Evolutionary conservation across 53 echinoderm and acorn worm genomes (phyloP), one percentile per base, ranked within the genome.

Genomic region (Temnopleurus reevesii): DNA sequence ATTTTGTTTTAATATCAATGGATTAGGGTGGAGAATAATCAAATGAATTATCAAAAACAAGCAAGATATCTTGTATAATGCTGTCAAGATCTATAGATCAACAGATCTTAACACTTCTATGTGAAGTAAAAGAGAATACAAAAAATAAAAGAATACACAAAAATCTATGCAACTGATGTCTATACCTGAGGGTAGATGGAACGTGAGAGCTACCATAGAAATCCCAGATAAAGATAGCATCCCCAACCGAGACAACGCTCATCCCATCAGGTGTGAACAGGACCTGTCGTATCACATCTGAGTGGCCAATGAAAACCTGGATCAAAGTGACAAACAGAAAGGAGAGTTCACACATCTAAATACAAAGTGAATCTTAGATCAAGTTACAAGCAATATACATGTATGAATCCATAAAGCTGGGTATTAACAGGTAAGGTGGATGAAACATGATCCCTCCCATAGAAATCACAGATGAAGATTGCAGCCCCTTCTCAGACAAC

Each of bases 291-390:
- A 97, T 95, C 43, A 57, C 84, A 71, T 97, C 98, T 31, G 95
- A 95, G 57, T 97, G 98, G 27, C 95, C 98, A 41, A 97, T 95
- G 77, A 95, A 97, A 36, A 97, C 95, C 98, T 97, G 88, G 9
- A 51, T 10, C 9, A 30, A 26, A 17, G 25, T 21, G 46, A 79
- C 8, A 10, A 10, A 51, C 15, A 15, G 6, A 47, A 79, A 21
- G 41, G 36, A 71, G 71, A 71, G 38, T 43, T 71, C 71, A 71
- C 41, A 71, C 41, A n/a, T 5, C n/a, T n/a, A 34, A 3, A 47
- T 2, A 55, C 21, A 55, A 15, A 15, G 23, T n/a, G 2, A 55
- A n/a, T n/a, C n/a, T n/a, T 15, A 49, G 10, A 49, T 49, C 15
- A 49, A 49, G 49, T 1, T 49, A 49, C 9, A 49, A 49, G 15